Base-by-base conservation (phyloP, 2,113 vertebrate genomes). In the Gambusia holbrooki region DNA sequence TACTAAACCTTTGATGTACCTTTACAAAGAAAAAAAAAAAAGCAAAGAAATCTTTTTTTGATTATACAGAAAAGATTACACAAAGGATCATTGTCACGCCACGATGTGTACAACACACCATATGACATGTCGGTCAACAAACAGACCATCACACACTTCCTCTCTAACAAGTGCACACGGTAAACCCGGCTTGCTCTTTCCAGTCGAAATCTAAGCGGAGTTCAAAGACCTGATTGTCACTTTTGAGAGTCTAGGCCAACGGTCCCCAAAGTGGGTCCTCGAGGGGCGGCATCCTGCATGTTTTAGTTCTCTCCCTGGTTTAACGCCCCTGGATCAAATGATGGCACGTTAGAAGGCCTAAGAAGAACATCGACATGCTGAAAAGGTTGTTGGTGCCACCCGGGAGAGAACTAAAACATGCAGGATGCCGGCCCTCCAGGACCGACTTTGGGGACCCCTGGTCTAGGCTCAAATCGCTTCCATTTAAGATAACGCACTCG, bases 231-330 rank as follows among this genome's bases (percentile, higher is more conserved):
- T 45, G 58, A 86, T 84, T 89, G 72, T 84, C 78, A 74, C 71
- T 82, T 74, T 67, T 61, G 66, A 78, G 83, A 61, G 71, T 86
- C 86, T 76, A 68, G 92, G 89, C 80, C 27, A 27, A n/a, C n/a
- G 27, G 27, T 27, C 27, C 27, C 27, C 27, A 27, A 27, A 27
- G 27, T 27, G 27, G 27, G 27, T 27, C 27, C 27, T 1, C 27
- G 1, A 27, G 27, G 27, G 27, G 27, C 27, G 27, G 27, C 27
- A 27, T 27, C 27, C 27, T 27, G 27, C 27, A 27, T 27, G 27
- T 27, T 27, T 27, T 27, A 27, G 27, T 27, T 27, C 27, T 27
- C 27, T 27, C 27, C 27, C 27, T 27, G 27, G 27, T 27, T 27
- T 27, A 27, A 27, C 27, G 27, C 27, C 27, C 27, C 27, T 27